These are phyloP conservation scores for Gnathonemus longibarbis DNA, from an alignment of 2,113 vertebrate genomes.

Conservation along the genomic window DNA sequence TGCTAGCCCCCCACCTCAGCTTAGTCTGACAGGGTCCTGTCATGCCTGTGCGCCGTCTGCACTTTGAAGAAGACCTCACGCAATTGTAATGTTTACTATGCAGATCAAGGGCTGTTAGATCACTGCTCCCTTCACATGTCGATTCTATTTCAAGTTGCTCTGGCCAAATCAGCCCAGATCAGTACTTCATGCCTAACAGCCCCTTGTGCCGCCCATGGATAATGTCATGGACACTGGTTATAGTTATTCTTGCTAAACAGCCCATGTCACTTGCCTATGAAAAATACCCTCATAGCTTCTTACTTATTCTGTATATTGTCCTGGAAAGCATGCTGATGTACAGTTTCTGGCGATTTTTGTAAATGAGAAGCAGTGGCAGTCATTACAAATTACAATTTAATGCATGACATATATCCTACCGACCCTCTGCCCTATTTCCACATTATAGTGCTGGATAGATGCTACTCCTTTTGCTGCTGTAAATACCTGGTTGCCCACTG, in stretches of 20 bases:
- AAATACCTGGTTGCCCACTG: background rate
- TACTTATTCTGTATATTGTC: slow-evolving; percentile 46
- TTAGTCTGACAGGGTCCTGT: slow-evolving; percentile 41
- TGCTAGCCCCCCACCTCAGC: slow-evolving; percentile 47
- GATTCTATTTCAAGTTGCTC: slow-evolving; percentile 36
- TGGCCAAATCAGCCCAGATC: slow-evolving; percentile 24
- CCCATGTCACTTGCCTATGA: slow-evolving; percentile 51
- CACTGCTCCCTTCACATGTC: slow-evolving; percentile 33
- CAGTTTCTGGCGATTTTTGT: slow-evolving; percentile 29
- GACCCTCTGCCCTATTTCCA: background rate
- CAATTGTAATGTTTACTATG: slow-evolving; percentile 82
- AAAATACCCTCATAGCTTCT: slow-evolving; percentile 43
- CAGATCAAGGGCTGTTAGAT: slow-evolving; percentile 73
- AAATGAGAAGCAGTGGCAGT: slow-evolving; percentile 7
- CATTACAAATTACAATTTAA: background rate
- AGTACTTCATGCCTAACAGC: slow-evolving; percentile 37
- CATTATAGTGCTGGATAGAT: background rate
- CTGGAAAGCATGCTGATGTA: slow-evolving; percentile 54
- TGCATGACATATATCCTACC: slow-evolving; percentile 5
- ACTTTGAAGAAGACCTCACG: slow-evolving; percentile 47
- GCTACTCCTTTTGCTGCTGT: background rate
- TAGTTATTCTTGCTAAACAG: slow-evolving; percentile 40
- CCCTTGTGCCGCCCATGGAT: slow-evolving; percentile 22
- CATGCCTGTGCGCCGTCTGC: slow-evolving; percentile 43
- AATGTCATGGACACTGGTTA: slow-evolving; percentile 25